These are phyloP conservation scores for Dendrolimus houi DNA, from an alignment of 2,888 invertebrate genomes.

Conservation along the genomic window DNA sequence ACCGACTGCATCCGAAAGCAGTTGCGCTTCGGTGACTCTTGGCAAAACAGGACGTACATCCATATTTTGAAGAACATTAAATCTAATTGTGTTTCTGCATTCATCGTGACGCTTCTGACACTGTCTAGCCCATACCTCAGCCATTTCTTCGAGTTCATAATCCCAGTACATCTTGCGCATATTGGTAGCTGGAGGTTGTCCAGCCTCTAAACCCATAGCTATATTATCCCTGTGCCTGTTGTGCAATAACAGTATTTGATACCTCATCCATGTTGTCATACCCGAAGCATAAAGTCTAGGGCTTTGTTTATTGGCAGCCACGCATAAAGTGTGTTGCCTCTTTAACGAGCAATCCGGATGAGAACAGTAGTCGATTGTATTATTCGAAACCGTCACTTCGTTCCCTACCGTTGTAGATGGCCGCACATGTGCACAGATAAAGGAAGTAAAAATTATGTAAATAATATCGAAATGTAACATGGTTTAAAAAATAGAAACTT, in stretches of 20 bases:
- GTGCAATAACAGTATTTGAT: slow-evolving; percentile 55
- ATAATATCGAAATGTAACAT: slow-evolving; percentile 16
- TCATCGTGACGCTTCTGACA: slow-evolving; percentile 70
- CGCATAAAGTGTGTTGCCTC: slow-evolving; percentile 61
- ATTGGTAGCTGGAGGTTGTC: slow-evolving; percentile 65
- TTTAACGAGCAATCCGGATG: slow-evolving; percentile 62
- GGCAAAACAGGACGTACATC: slow-evolving; percentile 56
- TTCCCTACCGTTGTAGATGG: too few relatives aligned
- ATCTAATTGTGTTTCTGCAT: slow-evolving; percentile 59
- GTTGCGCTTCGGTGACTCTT: slow-evolving; percentile 57
- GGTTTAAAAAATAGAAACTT: too few relatives aligned
- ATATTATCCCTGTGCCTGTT: slow-evolving; percentile 65
- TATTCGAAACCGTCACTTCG: neutral
- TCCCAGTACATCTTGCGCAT: slow-evolving; percentile 75
- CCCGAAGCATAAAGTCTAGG: slow-evolving; percentile 56
- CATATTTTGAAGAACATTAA: slow-evolving; percentile 64
- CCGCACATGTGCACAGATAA: slow-evolving; percentile 21
- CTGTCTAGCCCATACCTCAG: slow-evolving; percentile 66
- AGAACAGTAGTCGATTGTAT: slow-evolving; percentile 35
- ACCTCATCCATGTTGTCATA: slow-evolving; percentile 66
- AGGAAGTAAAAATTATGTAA: slow-evolving; percentile 31
- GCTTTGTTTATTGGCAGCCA: slow-evolving; percentile 46
- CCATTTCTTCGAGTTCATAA: slow-evolving; percentile 60
- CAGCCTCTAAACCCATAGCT: slow-evolving; percentile 62
- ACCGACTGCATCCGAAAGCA: slow-evolving; percentile 60